phyloP scores from a whole-genome alignment of 2,797 vertebrate genomes.

The Malacoraja senta region DNA sequence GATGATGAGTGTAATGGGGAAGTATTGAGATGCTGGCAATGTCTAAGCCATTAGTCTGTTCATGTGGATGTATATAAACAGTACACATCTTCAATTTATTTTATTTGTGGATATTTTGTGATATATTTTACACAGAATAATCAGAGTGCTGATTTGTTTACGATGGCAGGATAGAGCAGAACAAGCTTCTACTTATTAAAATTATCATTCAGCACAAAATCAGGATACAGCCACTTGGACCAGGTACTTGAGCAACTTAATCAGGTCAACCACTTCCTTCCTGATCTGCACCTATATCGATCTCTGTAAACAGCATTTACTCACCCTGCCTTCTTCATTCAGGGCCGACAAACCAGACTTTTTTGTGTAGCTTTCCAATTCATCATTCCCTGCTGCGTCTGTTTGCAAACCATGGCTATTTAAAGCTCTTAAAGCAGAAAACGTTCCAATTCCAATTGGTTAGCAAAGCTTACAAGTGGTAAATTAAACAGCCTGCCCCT shows the following conservation, averaged over 20 bases:
- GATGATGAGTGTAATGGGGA: neutral
- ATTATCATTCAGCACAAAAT: neutral
- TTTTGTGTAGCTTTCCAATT: neutral
- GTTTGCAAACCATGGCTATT: neutral
- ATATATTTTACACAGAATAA: too few relatives aligned
- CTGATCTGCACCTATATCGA: neutral
- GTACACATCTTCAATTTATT: neutral
- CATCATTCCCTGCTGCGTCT: neutral
- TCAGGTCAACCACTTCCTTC: neutral
- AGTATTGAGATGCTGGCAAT: neutral
- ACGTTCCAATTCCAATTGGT: neutral
- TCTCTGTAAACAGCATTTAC: neutral
- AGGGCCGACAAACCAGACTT: neutral
- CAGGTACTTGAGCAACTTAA: neutral
- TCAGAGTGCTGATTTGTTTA: too few relatives aligned
- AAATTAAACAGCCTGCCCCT: neutral
- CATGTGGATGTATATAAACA: neutral
- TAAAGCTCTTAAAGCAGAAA: neutral
- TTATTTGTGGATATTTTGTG: neutral
- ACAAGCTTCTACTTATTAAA: neutral
- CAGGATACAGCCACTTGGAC: neutral
- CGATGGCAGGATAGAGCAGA: neutral
- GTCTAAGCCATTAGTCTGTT: neutral
- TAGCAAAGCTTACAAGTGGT: neutral
- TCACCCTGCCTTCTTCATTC: neutral